Conservation (phyloP, 2,888 invertebrate species). For the Tipula unca region DNA sequence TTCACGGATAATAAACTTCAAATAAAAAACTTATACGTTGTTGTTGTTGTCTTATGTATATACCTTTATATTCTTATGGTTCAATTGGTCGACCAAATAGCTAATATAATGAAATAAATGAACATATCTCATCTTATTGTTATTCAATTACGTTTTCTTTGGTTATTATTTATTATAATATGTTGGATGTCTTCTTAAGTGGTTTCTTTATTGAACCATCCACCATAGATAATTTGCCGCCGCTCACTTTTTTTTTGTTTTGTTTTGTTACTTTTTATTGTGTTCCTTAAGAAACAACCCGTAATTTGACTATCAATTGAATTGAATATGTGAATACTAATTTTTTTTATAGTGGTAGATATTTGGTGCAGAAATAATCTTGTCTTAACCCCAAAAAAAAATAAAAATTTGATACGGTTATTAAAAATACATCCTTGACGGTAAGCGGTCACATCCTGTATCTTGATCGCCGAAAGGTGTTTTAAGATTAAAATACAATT, state of each 20-base stretch:
- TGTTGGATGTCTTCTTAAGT: not conserved
- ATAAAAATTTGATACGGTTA: too few relatives aligned
- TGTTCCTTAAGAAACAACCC: not conserved
- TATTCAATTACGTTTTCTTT: not conserved
- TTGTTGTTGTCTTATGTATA: not conserved
- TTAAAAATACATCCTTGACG: too few relatives aligned
- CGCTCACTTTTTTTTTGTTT: not conserved
- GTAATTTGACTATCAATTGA: not conserved
- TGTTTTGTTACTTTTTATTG: too few relatives aligned
- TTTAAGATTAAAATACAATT: too few relatives aligned
- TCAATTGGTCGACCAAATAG: not conserved
- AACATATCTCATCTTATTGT: not conserved
- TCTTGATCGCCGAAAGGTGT: too few relatives aligned
- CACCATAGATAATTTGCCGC: not conserved
- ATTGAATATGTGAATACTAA: not conserved
- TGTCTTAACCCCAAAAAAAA: not conserved
- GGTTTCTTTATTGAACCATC: not conserved
- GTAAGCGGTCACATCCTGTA: too few relatives aligned
- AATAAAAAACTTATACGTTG: not conserved
- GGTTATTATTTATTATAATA: not conserved
- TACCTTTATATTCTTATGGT: not conserved
- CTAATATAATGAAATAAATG: not conserved
- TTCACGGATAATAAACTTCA: slow-evolving; percentile 19
- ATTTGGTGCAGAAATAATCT: not conserved
- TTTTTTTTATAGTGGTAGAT: not conserved